These are phyloP conservation scores for Sphenopsis melanotis DNA, from an alignment of 2,797 vertebrate genomes.

Conservation along the genomic window DNA sequence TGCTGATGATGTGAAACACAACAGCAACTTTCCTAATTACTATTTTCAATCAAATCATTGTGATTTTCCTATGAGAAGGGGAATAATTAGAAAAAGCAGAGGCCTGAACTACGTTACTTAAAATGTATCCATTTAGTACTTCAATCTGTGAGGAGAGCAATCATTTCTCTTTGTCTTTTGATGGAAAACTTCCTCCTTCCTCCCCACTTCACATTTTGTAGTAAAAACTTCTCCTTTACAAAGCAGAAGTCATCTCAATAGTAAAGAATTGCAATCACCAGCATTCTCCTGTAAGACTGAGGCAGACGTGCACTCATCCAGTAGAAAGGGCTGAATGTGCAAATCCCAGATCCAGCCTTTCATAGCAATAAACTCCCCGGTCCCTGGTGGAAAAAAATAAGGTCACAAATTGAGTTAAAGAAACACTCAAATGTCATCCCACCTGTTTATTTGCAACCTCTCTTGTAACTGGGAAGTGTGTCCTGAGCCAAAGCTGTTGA, in stretches of 20 bases:
- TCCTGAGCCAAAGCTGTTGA: neutral
- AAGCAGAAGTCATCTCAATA: constrained; percentile 2
- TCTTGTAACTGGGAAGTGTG: neutral
- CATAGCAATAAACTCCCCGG: neutral
- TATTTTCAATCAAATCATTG: constrained; percentile 40
- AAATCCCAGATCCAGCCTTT: neutral
- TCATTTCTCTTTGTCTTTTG: constrained; percentile 36
- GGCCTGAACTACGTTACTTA: neutral
- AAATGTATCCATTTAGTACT: neutral
- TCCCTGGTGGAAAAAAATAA: neutral
- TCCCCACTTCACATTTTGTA: neutral
- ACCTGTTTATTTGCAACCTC: neutral
- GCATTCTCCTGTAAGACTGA: neutral
- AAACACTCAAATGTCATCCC: neutral
- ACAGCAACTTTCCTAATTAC: constrained; percentile 21
- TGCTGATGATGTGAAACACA: neutral
- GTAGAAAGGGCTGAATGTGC: neutral
- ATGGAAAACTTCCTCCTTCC: constrained; percentile 27
- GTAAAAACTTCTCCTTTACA: neutral
- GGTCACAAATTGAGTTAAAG: neutral
- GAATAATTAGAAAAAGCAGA: constrained; percentile 34
- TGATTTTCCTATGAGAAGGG: constrained; percentile 17
- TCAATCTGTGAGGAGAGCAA: constrained; percentile 6
- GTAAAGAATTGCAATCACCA: constrained; percentile 2
- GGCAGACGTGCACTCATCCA: neutral